Evolutionary conservation across 2,113 vertebrate species (phyloP), one percentile per base, ranked within the genome.

Genomic region (Daubentonia madagascariensis): DNA sequence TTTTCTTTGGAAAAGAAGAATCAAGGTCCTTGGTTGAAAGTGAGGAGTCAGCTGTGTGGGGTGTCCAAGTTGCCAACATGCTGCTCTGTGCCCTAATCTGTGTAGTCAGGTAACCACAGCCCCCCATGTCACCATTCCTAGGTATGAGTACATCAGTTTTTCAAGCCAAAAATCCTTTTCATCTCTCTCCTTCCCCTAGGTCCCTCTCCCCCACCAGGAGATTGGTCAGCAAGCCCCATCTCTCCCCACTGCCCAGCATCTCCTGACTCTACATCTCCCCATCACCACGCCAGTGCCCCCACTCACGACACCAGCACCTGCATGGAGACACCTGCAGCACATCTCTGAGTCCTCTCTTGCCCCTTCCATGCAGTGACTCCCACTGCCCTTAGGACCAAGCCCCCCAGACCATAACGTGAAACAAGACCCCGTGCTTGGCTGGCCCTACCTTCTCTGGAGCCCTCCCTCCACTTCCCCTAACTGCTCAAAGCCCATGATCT

Each of bases 391-490:
- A 57, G 17, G 5, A 18, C 70, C 65, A 37, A 17, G 11, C 40
- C 61, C 40, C 12, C 12, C 0, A 1, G 30, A 20, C 35, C 9
- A 0, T 14, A 37, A 5, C 1, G 0, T 13, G 8, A 75, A 73
- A 70, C 50, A 65, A 57, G 37, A 20, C 65, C 50, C 61, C 1
- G 12, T 14, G 25, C 48, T 37, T 61, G 25, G 11, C 50, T 43
- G n/a, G 30, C 14, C 75, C 23, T 40, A 28, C 80, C 28, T 25
- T 17, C 23, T 30, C 83, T 28, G 18, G 20, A 8, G 25, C 20
- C 67, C 23, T 50, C 50, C 68, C 40, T 22, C 7, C 5, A 43
- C n/a, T 25, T 68, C 30, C 2, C 50, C 28, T n/a, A 13, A 57
- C 17, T n/a, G 57, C 48, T 63, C 57, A 18, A 32, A 65, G 30